Evolutionary conservation across 30 jellyfish, hydroid and myxozoan genomes (phyloP), one percentile per base, ranked within the genome.

Genomic region (Sanderia malayensis): DNA sequence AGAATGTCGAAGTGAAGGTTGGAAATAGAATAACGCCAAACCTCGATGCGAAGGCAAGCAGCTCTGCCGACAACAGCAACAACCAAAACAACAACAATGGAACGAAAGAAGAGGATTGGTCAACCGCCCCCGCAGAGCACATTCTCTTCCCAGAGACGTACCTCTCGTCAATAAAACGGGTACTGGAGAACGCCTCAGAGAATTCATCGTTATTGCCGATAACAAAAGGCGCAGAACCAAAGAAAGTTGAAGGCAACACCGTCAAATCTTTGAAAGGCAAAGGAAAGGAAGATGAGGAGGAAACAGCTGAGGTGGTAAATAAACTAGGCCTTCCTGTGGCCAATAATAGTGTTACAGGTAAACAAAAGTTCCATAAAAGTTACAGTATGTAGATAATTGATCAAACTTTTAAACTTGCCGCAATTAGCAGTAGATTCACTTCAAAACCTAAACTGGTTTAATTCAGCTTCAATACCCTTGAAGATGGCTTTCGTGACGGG

Each of bases 131-230:
- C 24, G 79, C 87, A 44, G 87, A 75, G 4, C 61, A 67, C 53
- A 75, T 75, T 18, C 74, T 75, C 28, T 75, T 75, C 26, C 87
- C 87, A 32, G 87, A 75, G 60, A 75, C 87, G 2, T 75, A 75
- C 46, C 62, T 75, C 24, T 75, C 87, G 1, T 37, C 87, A 3
- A 75, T 75, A 46, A 75, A 75, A 47, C 45, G 87, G 45, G 79
- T 61, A 47, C 65, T 75, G 25, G 87, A 75, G 29, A 75, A 75
- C 31, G 49, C 87, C 0, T 31, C 87, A 44, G 23, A 58, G 71
- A 64, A 62, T 20, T 61, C 87, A 8, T 58, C 67, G 8, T 61
- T 79, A 17, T 74, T 58, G 30, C 87, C 87, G 0, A 26, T 75
- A 1, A 75, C 79, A 4, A 75, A 52, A 22, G 58, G 67, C 44